phyloP scores from a whole-genome alignment of 2,797 vertebrate species.

The Falco cherrug region DNA sequence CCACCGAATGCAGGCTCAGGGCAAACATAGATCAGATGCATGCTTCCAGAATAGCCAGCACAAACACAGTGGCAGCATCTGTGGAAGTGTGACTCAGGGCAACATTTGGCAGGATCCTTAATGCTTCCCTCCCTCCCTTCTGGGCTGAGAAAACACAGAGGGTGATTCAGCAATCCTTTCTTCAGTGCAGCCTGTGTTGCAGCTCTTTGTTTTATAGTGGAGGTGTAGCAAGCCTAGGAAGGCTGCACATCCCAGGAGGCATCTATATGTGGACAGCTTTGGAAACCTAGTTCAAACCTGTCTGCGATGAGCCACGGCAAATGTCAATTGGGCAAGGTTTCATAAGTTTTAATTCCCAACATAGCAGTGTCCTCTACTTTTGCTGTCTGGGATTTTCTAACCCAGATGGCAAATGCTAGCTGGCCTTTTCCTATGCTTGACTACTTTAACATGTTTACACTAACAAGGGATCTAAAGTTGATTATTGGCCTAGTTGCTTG shows the following conservation, averaged over 20 bases:
- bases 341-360: background rate
- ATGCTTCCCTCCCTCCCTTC: background rate
- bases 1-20: background rate
- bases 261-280: background rate
- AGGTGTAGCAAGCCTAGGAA: background rate
- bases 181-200: background rate
- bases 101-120: background rate
- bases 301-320: background rate
- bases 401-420: background rate
- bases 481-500: background rate
- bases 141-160: background rate
- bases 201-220: background rate
- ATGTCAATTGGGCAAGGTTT: background rate
- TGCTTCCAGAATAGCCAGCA: background rate
- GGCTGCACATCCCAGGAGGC: rapidly evolving
- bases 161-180: background rate
- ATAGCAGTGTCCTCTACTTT: background rate
- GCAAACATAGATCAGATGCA: background rate
- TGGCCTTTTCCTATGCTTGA: background rate
- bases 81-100: background rate
- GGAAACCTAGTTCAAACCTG: background rate
- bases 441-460: background rate
- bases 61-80: background rate
- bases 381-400: background rate
- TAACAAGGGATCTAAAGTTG: background rate